Evolutionary conservation across 2,113 vertebrate genomes (phyloP).

Genomic region (Callipepla californica): DNA sequence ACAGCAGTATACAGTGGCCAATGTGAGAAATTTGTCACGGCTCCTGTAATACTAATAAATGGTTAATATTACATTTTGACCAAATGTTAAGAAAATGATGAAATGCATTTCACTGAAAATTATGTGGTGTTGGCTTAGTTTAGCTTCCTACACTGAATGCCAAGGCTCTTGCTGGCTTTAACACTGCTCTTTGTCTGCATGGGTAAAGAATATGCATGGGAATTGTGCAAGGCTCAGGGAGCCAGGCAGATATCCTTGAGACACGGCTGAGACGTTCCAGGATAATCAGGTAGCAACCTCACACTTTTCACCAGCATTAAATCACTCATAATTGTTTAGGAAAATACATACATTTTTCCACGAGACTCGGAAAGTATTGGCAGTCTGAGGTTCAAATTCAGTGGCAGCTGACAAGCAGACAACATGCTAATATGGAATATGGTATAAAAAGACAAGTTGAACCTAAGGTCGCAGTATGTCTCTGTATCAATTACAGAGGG

Average conservation of each 20-base stretch:
- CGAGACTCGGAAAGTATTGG: neutral
- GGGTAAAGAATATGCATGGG: neutral
- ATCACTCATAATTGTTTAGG: neutral
- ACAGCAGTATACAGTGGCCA: neutral
- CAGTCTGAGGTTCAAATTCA: constrained; percentile 5
- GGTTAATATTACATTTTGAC: constrained; percentile 18
- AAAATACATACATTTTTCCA: neutral
- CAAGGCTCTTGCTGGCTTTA: neutral
- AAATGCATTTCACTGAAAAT: neutral
- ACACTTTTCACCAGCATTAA: neutral
- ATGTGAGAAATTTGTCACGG: neutral
- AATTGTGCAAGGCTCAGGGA: neutral
- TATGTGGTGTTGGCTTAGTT: neutral
- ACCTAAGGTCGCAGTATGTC: neutral
- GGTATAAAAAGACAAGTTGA: neutral
- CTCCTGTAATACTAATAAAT: neutral
- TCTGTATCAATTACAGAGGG: neutral
- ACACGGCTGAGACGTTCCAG: neutral
- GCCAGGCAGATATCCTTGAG: neutral
- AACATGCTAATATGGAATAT: neutral
- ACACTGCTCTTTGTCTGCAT: neutral
- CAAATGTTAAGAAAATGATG: neutral
- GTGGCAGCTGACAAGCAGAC: neutral
- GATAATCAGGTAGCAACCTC: neutral
- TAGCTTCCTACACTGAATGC: neutral